Evolutionary conservation across 2,797 vertebrate species (phyloP), one percentile per base, ranked within the genome.

Genomic region (Hoplostethus atlanticus): DNA sequence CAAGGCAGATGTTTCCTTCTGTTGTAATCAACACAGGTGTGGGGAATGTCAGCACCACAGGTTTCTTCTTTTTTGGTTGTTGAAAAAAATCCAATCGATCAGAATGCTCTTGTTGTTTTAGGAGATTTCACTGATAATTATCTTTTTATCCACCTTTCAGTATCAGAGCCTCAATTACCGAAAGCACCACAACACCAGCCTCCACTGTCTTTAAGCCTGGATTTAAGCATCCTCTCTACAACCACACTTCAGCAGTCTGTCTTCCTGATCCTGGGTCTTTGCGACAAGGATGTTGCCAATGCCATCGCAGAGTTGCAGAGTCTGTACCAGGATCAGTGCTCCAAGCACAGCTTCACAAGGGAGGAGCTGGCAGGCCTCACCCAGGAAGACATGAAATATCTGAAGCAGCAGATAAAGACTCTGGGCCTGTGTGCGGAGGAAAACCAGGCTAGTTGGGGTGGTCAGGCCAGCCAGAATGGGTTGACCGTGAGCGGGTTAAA

Each of bases 211-310:
- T 0, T 28, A 15, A 57, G 1, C 0, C 3, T 38, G 4, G 62
- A 79, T 9, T 2, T 71, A 0, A 77, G 31, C 13, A 10, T 40
- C 38, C 59, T 42, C 13, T 3, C 3, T 0, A 50, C 50, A 17
- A 44, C 58, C 8, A 44, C 51, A 4, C 54, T 30, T 31, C 63
- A 73, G 53, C 28, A 66, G 40, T 90, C 89, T 0, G 16, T 55
- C 55, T 91, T 93, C 78, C 25, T 69, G 10, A 28, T 94, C 21
- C 2, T 86, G 25, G 93, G 92, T 31, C 17, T 77, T 48, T 15
- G 16, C 9, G 44, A 7, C 52, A 2, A 77, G 0, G 6, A 70
- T 0, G 71, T 93, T 8, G 42, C 70, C 1, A 6, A 40, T 6
- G 91, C 90, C 21, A 84, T 28, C 71, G 21, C 8, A 17, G 83